Evolutionary conservation across 1,140 invertebrate species (phyloP).

Genomic region (Augochlora pura): DNA sequence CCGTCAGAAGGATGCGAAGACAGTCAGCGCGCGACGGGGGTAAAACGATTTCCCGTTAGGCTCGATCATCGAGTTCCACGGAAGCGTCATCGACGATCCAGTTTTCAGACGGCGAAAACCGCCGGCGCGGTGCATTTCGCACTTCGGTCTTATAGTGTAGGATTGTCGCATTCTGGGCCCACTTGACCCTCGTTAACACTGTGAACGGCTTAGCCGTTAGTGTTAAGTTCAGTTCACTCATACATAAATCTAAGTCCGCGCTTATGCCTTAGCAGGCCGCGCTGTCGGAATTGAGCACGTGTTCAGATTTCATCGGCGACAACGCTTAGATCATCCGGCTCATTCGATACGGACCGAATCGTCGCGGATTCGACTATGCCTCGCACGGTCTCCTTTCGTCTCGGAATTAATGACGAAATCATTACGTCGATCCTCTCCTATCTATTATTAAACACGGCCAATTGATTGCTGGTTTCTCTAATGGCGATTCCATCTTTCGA

Average conservation of each 20-base stretch:
- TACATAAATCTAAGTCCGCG: constrained; percentile 78
- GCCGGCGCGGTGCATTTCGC: constrained; percentile 58
- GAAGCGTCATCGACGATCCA: constrained; percentile 64
- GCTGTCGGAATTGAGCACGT: constrained; percentile 75
- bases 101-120: constrained; percentile 57
- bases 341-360: constrained; percentile 54
- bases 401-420: constrained; percentile 30
- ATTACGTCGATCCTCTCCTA: constrained; percentile 17
- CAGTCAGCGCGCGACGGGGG: constrained; percentile 16
- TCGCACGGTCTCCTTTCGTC: neutral
- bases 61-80: constrained; percentile 29
- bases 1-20: neutral
- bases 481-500: neutral
- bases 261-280: constrained; percentile 70
- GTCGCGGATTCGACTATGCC: constrained; percentile 51
- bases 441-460: constrained; percentile 28
- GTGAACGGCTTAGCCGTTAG: constrained; percentile 79
- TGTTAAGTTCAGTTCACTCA: constrained; percentile 78
- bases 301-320: constrained; percentile 79
- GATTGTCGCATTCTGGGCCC: constrained; percentile 80
- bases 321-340: constrained; percentile 77
- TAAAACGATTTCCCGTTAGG: constrained; percentile 48
- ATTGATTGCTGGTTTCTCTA: neutral
- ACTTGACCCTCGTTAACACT: constrained; percentile 80
- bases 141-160: constrained; percentile 62